Evolutionary conservation across 2,113 vertebrate genomes (phyloP).

Genomic region (Ctenodactylus gundi): DNA sequence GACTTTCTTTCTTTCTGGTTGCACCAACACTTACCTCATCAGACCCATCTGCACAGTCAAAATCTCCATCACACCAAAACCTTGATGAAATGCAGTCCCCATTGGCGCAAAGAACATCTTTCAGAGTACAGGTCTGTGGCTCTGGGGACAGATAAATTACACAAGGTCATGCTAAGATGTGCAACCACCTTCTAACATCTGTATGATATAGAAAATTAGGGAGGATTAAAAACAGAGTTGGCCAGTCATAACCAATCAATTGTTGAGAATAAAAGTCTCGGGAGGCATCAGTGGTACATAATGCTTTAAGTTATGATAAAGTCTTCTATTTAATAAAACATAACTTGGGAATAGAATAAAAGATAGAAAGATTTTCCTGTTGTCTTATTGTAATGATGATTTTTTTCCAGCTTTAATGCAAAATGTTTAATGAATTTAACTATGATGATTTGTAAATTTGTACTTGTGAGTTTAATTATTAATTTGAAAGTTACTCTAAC

Average conservation of each 20-base stretch:
- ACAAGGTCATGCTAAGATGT: background rate
- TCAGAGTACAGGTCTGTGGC: constrained; percentile 95
- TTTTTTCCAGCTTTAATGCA: background rate
- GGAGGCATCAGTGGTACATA: background rate
- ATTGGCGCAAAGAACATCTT: constrained; percentile 95
- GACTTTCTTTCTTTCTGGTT: background rate
- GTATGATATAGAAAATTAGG: background rate
- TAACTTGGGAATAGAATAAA: background rate
- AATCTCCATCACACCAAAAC: constrained; percentile 98
- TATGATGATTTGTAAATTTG: background rate
- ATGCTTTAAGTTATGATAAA: too few species aligned
- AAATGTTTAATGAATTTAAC: background rate
- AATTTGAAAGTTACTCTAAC: background rate
- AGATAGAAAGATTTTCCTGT: background rate
- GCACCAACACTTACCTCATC: constrained; percentile 90
- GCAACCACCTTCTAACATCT: background rate
- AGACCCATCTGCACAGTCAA: constrained; percentile 96
- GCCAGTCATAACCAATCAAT: background rate
- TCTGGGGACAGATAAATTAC: constrained; percentile 82
- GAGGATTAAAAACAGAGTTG: background rate
- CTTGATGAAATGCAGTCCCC: constrained; percentile 96
- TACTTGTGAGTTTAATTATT: background rate
- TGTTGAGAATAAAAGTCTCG: background rate
- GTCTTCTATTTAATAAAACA: constrained; percentile 24
- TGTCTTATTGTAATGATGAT: background rate